Evolutionary conservation across 2,888 invertebrate genomes (phyloP).

Genomic region (Zygothrica quintamaculata): DNA sequence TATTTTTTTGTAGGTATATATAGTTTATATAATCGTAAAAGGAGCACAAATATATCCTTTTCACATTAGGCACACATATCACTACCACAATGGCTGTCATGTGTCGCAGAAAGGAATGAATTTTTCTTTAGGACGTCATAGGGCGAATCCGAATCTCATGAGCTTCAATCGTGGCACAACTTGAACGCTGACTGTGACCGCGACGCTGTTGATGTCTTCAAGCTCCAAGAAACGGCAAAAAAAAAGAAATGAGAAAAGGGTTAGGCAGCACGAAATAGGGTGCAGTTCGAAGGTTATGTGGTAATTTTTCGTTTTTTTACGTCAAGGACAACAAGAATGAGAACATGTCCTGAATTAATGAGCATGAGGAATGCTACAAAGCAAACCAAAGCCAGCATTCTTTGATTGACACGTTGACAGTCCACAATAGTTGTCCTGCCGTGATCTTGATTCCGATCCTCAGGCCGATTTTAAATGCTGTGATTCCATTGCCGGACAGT

Average conservation of each 20-base stretch:
- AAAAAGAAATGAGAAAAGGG: constrained; percentile 19
- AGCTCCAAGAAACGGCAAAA: constrained; percentile 42
- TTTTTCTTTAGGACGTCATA: constrained; percentile 44
- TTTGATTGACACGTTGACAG: constrained; percentile 83
- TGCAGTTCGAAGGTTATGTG: constrained; percentile 37
- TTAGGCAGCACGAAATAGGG: constrained; percentile 39
- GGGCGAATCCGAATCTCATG: constrained; percentile 23
- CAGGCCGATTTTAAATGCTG: too few relatives aligned
- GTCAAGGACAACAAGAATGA: constrained; percentile 61
- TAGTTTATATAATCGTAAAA: too few relatives aligned
- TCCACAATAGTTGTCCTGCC: constrained; percentile 39
- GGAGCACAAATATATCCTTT: constrained; percentile 1
- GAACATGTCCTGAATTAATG: constrained; percentile 64
- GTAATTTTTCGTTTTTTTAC: constrained; percentile 37
- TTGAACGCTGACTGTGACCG: constrained; percentile 2
- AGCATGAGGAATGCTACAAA: constrained; percentile 37
- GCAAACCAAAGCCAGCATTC: constrained; percentile 35
- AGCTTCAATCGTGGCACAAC: constrained; percentile 32
- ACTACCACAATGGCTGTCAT: constrained; percentile 51
- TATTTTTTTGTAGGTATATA: too few relatives aligned
- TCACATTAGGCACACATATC: constrained; percentile 55
- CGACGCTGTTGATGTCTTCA: constrained; percentile 41
- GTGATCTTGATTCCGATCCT: constrained; percentile 10
- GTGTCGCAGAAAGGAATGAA: constrained; percentile 30
- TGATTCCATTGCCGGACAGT: constrained; percentile 48